Percentiles rank a stretch among this genome's conserved stretches.
phyloP scores from a whole-genome alignment of 2,113 vertebrate species.

The Cryptotis parvus region DNA sequence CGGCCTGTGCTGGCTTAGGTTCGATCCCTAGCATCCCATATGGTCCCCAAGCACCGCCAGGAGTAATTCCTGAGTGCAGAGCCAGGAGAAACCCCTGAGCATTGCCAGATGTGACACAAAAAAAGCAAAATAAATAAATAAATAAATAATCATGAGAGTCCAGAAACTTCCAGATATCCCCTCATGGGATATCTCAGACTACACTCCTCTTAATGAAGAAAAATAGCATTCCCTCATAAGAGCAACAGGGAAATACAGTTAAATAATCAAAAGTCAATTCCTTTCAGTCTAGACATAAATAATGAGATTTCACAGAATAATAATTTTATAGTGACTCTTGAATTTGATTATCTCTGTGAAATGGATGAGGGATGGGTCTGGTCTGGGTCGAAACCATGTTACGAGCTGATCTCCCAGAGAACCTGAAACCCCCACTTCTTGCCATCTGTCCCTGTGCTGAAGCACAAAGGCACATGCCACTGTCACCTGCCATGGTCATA shows the following conservation, averaged over 20 bases:
- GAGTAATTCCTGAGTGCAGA: too few species aligned
- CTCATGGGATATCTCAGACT: too few species aligned
- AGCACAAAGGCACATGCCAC: not conserved
- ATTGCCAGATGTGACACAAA: too few species aligned
- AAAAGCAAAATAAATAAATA: too few species aligned
- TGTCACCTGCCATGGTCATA: too few species aligned
- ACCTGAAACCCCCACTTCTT: not conserved
- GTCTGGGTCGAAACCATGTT: not conserved
- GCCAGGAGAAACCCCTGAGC: too few species aligned
- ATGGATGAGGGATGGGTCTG: not conserved
- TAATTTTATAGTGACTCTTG: not conserved
- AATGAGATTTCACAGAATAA: not conserved
- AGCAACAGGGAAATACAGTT: not conserved
- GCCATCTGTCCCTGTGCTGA: not conserved
- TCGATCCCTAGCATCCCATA: too few species aligned
- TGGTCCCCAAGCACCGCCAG: too few species aligned
- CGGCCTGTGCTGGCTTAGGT: too few species aligned
- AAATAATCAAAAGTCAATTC: not conserved
- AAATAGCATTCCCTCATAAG: not conserved
- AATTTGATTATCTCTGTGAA: conserved; percentile 1
- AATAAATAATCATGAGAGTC: too few species aligned
- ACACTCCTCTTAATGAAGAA: not conserved
- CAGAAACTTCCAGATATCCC: not conserved
- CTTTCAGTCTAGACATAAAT: not conserved
- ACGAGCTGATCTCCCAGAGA: not conserved